Evolutionary conservation across 2,888 invertebrate species (phyloP).

Genomic region (Andrena hattorfiana): DNA sequence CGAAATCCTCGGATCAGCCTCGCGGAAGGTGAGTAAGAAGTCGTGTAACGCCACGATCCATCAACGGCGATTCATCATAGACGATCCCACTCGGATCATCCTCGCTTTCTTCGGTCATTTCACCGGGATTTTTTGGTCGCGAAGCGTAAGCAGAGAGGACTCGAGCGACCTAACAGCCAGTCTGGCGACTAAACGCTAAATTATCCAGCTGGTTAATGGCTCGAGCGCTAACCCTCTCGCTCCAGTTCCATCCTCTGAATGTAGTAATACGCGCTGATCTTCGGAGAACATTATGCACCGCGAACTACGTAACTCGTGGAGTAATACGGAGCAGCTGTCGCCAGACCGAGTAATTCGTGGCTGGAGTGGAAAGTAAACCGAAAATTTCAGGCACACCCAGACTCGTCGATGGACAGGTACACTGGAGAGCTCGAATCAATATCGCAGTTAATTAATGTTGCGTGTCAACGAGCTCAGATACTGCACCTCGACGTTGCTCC

Average conservation of each 20-base stretch:
- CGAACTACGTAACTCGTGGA: conserved; percentile 31
- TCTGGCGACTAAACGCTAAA: conserved; percentile 17
- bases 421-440: neutral
- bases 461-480: neutral
- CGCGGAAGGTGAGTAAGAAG: conserved; percentile 60
- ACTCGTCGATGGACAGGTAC: too few species aligned
- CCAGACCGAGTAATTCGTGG: conserved; percentile 16
- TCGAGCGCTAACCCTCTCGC: conserved; percentile 5
- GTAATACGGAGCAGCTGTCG: conserved; percentile 26
- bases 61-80: conserved; percentile 63
- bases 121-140: neutral
- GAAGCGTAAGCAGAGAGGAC: neutral
- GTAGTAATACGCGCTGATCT: conserved; percentile 19
- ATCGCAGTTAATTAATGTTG: conserved; percentile 14
- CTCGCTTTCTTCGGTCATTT: conserved; percentile 42
- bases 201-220: conserved; percentile 37
- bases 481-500: neutral
- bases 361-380: conserved; percentile 31
- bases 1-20: conserved; percentile 3
- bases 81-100: conserved; percentile 28
- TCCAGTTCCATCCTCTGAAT: conserved; percentile 14
- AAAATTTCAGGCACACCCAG: neutral
- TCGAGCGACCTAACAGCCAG: neutral
- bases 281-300: conserved; percentile 14
- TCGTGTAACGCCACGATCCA: conserved; percentile 62